Evolutionary conservation across 2,888 invertebrate species (phyloP).

Genomic region (Lymantria dispar): DNA sequence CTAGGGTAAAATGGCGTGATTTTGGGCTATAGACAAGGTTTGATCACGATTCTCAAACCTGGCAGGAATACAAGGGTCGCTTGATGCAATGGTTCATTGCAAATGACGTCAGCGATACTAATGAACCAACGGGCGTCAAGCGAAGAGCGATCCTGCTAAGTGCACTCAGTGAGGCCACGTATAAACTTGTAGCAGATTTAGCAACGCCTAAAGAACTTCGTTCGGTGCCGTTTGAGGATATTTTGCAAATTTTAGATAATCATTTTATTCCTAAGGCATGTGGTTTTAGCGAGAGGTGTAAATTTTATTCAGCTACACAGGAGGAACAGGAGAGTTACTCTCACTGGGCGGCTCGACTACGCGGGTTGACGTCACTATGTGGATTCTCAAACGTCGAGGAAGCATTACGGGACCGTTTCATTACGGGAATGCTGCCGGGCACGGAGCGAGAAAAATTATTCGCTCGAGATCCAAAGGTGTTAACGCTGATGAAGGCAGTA

Average conservation of each 20-base stretch:
- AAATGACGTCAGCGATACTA: not conserved
- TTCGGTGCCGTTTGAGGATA: too few relatives aligned
- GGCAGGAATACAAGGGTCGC: not conserved
- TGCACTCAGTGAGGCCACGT: not conserved
- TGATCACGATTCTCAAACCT: too few relatives aligned
- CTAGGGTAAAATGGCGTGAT: too few relatives aligned
- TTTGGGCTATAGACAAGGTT: too few relatives aligned
- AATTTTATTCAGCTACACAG: not conserved
- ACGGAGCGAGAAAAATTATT: conserved; percentile 28
- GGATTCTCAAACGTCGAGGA: too few relatives aligned
- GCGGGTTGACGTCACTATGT: too few relatives aligned
- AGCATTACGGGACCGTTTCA: too few relatives aligned
- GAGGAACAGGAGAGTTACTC: too few relatives aligned
- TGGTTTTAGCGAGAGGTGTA: not conserved
- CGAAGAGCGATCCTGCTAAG: not conserved
- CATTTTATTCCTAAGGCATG: not conserved
- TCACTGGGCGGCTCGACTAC: too few relatives aligned
- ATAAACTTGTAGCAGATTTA: too few relatives aligned
- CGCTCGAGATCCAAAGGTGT: conserved; percentile 15
- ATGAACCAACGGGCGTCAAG: not conserved
- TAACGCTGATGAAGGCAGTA: too few relatives aligned
- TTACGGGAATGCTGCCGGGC: conserved; percentile 27
- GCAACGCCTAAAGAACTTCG: too few relatives aligned
- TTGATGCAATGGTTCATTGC: not conserved
- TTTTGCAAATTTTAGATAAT: not conserved